Percentiles rank a stretch among this genome's conserved stretches.
Conservation (phyloP, 2,113 vertebrate species). For the Peucedramus taeniatus region DNA sequence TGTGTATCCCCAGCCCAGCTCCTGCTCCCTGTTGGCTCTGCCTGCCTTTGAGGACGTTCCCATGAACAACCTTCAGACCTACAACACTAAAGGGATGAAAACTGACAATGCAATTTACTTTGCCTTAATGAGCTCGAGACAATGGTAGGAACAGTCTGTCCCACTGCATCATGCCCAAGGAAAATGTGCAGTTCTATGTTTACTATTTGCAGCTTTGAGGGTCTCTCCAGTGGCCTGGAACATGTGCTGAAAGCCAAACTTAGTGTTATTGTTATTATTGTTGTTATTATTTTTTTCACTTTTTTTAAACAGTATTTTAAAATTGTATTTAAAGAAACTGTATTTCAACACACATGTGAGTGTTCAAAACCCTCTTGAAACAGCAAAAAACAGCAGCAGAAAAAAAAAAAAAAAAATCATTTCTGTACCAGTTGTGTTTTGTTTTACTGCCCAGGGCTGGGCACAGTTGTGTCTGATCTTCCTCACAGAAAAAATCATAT, state of each 20-base stretch:
- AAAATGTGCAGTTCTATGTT: constrained; percentile 59
- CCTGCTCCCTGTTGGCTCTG: not conserved
- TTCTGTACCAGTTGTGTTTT: constrained; percentile 1
- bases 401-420: not conserved
- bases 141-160: constrained; percentile 40
- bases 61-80: not conserved
- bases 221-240: constrained; percentile 60
- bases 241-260: constrained; percentile 79
- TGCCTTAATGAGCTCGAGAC: constrained; percentile 76
- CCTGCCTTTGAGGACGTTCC: not conserved
- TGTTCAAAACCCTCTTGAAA: constrained; percentile 49
- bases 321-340: constrained; percentile 66
- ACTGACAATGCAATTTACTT: constrained; percentile 71
- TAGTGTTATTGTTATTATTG: not conserved
- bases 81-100: constrained; percentile 32
- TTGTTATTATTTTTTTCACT: not conserved
- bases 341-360: constrained; percentile 40
- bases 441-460: constrained; percentile 23
- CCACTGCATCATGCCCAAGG: not conserved
- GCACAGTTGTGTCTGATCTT: not conserved
- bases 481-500: not conserved
- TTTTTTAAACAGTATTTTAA: constrained; percentile 58
- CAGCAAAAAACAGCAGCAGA: constrained; percentile 18
- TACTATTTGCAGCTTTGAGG: constrained; percentile 63
- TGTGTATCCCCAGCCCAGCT: not conserved